Conservation (phyloP, 2,113 vertebrate genomes). For the Paraplagusia blochii region DNA sequence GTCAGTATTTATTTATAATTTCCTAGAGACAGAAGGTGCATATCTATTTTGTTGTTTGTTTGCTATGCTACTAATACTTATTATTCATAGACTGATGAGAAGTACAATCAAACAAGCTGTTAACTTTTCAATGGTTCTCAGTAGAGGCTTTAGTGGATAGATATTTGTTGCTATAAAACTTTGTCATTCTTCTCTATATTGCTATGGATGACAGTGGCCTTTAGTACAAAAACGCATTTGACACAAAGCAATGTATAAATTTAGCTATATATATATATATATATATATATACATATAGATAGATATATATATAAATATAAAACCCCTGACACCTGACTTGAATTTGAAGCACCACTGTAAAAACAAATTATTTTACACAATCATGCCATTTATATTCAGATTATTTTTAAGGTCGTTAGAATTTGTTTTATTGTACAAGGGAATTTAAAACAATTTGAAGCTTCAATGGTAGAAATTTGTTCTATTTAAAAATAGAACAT, state of each 20-base stretch:
- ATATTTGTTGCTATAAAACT: slow-evolving; percentile 46
- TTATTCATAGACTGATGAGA: slow-evolving; percentile 35
- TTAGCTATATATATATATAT: slow-evolving; percentile 57
- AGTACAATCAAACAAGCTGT: slow-evolving; percentile 46
- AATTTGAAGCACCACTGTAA: slow-evolving; percentile 61
- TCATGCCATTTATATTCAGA: slow-evolving; percentile 73
- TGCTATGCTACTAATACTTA: slow-evolving; percentile 37
- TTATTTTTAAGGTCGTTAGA: slow-evolving; percentile 69
- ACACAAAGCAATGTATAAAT: slow-evolving; percentile 71
- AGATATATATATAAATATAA: slow-evolving; percentile 48
- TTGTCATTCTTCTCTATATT: slow-evolving; percentile 61
- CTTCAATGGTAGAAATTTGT: slow-evolving; percentile 58
- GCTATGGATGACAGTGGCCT: slow-evolving; percentile 75
- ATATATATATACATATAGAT: too few relatives aligned
- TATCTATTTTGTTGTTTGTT: slow-evolving; percentile 34
- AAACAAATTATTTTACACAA: slow-evolving; percentile 71
- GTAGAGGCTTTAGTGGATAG: slow-evolving; percentile 36
- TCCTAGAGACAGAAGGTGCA: slow-evolving; percentile 44
- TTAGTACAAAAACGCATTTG: slow-evolving; percentile 67
- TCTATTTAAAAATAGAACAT: slow-evolving; percentile 57
- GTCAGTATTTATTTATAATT: slow-evolving; percentile 52
- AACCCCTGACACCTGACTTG: slow-evolving; percentile 49
- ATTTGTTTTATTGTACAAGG: slow-evolving; percentile 50
- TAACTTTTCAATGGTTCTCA: slow-evolving; percentile 21
- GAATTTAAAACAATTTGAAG: slow-evolving; percentile 57